A percentile compares a stretch with the other conserved stretches of the same genome.
Evolutionary conservation across 2,113 vertebrate genomes (phyloP).

Genomic region (Setophaga petechia): DNA sequence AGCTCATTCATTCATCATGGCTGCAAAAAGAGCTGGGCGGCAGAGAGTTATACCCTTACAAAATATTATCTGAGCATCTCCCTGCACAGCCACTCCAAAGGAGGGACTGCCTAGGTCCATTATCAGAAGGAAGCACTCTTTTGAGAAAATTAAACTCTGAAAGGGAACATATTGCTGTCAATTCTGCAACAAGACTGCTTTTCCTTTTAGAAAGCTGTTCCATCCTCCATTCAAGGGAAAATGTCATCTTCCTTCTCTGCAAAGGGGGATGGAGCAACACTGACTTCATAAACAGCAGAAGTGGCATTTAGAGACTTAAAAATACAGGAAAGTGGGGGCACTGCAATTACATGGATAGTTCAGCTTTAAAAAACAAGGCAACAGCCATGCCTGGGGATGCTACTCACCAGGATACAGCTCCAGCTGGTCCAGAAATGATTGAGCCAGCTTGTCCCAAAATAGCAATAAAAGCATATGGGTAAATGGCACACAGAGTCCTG

Average conservation of each 20-base stretch:
- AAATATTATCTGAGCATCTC: background rate
- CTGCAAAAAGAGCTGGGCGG: background rate
- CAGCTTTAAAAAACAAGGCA: background rate
- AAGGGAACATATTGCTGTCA: background rate
- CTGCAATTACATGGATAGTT: background rate
- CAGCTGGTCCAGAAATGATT: constrained; percentile 39
- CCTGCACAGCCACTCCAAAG: background rate
- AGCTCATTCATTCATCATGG: background rate
- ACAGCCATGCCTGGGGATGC: background rate
- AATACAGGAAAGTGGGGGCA: background rate
- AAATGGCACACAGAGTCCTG: background rate
- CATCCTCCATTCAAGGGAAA: background rate
- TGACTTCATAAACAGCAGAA: background rate
- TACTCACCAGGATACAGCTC: background rate
- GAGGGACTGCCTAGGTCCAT: background rate
- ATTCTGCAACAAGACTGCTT: background rate
- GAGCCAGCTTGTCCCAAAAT: constrained; percentile 43
- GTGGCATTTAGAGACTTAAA: background rate
- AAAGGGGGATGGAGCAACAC: background rate
- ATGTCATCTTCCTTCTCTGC: background rate
- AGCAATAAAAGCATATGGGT: constrained; percentile 38
- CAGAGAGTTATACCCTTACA: background rate
- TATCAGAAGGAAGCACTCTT: background rate
- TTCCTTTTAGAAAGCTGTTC: background rate
- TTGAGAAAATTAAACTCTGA: background rate